A percentile compares a stretch with the other conserved stretches of the same genome.
These are phyloP conservation scores for Polypterus senegalus DNA, from an alignment of 2,113 vertebrate genomes.

Conservation along the genomic window DNA sequence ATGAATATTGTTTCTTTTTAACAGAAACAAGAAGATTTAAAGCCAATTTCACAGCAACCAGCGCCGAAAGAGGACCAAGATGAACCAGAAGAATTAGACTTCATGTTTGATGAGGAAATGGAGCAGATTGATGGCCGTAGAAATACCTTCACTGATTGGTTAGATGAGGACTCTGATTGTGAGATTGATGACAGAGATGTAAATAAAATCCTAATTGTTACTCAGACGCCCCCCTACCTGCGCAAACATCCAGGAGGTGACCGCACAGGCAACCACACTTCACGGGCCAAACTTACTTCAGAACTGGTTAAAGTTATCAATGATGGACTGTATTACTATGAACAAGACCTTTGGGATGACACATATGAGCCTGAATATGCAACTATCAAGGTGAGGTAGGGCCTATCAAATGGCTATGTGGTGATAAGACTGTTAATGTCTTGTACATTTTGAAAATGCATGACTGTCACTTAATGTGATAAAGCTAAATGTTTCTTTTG, in stretches of 20 bases:
- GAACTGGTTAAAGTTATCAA: constrained; percentile 93
- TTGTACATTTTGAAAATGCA: no score
- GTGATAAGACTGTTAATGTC: no score
- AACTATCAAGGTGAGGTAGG: constrained; percentile 80
- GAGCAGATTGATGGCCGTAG: constrained; percentile 90
- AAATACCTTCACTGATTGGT: constrained; percentile 97
- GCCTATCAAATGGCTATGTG: no score
- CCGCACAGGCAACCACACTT: constrained; percentile 85
- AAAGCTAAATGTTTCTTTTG: no score
- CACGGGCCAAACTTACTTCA: constrained; percentile 78
- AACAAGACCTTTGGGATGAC: constrained; percentile 93
- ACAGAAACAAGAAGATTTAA: constrained; percentile 61
- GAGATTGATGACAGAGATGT: constrained; percentile 90
- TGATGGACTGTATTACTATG: constrained; percentile 92
- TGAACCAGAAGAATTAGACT: constrained; percentile 91
- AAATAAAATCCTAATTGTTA: constrained; percentile 97
- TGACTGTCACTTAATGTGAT: no score
- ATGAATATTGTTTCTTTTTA: constrained; percentile 29
- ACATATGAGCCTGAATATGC: constrained; percentile 90
- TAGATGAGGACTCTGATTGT: constrained; percentile 86
- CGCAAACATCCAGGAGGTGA: constrained; percentile 90
- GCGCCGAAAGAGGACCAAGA: constrained; percentile 65
- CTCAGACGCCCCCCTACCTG: constrained; percentile 88
- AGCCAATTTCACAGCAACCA: constrained; percentile 19
- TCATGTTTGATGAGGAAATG: constrained; percentile 97